Conservation (phyloP, 2,113 vertebrate species). For the Bubalus kerabau region DNA sequence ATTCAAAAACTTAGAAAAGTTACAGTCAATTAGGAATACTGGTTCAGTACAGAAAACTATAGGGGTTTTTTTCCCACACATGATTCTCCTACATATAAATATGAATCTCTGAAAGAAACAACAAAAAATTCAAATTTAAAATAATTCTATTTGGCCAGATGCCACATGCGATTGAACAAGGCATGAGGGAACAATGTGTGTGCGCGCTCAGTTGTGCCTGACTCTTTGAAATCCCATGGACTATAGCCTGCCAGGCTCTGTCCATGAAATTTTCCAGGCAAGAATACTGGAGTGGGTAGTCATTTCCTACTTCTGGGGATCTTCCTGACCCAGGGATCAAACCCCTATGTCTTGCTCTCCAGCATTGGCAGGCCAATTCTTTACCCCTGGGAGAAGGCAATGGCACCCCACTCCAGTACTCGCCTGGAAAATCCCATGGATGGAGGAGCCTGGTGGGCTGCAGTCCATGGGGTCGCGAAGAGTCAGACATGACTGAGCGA, state of each 20-base stretch:
- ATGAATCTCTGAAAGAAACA: neutral
- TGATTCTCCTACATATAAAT: neutral
- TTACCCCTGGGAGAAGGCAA: neutral
- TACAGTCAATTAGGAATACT: neutral
- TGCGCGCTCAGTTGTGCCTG: neutral
- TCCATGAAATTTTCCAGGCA: neutral
- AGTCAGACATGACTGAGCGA: too few relatives aligned
- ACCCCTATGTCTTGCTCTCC: neutral
- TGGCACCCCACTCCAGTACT: too few relatives aligned
- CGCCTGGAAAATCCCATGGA: too few relatives aligned
- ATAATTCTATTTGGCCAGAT: neutral
- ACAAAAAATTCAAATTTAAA: conserved; percentile 20
- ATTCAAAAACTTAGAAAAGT: neutral
- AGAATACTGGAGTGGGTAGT: neutral
- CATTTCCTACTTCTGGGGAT: neutral
- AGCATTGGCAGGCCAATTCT: neutral
- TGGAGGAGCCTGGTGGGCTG: too few relatives aligned
- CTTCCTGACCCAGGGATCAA: neutral
- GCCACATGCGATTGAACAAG: neutral
- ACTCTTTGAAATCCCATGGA: neutral
- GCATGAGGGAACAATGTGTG: neutral
- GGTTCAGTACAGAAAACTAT: neutral
- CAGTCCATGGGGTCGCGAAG: too few relatives aligned
- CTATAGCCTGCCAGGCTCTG: neutral
- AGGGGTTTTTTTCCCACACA: neutral